Percentiles rank a stretch among this genome's conserved stretches.
Conservation (phyloP, 2,113 vertebrate species). For the Embiotoca jacksoni region DNA sequence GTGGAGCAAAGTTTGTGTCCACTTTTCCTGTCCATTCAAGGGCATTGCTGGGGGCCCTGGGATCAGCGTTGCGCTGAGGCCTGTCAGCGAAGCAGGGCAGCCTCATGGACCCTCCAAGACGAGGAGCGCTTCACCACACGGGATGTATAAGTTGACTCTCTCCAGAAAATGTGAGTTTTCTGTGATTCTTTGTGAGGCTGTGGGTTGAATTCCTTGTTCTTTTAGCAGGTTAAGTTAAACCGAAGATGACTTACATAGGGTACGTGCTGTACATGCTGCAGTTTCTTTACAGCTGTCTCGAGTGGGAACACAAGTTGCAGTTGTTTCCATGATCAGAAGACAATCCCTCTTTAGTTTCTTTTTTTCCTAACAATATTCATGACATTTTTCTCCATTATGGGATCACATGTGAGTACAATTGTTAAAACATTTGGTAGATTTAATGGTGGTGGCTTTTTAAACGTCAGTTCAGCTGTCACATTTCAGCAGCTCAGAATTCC, state of each 20-base stretch:
- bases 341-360: too few species aligned
- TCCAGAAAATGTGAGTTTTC: constrained; percentile 18
- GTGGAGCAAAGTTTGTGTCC: constrained; percentile 54
- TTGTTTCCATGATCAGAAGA: background rate
- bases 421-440: background rate
- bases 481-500: constrained; percentile 5
- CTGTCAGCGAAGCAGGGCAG: constrained; percentile 42
- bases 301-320: background rate
- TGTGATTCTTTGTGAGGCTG: background rate
- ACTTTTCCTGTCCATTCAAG: constrained; percentile 81
- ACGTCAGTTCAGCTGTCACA: constrained; percentile 17
- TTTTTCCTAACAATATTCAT: background rate
- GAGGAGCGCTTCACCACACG: constrained; percentile 31
- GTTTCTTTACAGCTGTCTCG: constrained; percentile 16
- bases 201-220: background rate
- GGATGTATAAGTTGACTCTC: constrained; percentile 73
- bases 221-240: background rate
- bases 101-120: constrained; percentile 69
- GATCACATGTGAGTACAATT: background rate
- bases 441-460: background rate
- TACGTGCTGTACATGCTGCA: background rate
- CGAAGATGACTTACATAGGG: background rate
- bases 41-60: constrained; percentile 62
- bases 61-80: constrained; percentile 48
- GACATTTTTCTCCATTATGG: background rate